Evolutionary conservation across 2,888 invertebrate genomes (phyloP).

Genomic region (Eucera pruinosa): DNA sequence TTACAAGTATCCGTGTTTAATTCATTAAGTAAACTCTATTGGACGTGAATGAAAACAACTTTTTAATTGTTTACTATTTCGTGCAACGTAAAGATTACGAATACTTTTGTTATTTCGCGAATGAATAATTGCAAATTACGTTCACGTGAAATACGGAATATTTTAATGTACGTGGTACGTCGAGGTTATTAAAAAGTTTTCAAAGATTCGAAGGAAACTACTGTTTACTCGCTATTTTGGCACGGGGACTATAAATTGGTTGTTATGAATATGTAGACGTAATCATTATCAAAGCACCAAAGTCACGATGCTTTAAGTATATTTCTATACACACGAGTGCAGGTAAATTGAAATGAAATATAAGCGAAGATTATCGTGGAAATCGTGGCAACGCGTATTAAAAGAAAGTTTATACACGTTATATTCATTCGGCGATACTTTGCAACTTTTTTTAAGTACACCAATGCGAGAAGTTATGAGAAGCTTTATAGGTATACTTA

Average conservation of each 20-base stretch:
- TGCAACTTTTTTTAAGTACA: slow-evolving; percentile 46
- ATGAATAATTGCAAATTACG: background rate
- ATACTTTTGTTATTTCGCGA: background rate
- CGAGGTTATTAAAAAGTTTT: slow-evolving; percentile 51
- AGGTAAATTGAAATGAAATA: slow-evolving; percentile 36
- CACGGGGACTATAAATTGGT: slow-evolving; percentile 30
- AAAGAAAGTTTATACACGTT: slow-evolving; percentile 17
- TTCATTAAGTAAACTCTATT: background rate
- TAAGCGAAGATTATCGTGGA: slow-evolving; percentile 7
- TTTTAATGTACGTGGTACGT: slow-evolving; percentile 10
- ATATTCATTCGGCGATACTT: slow-evolving; percentile 28
- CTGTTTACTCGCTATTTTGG: background rate
- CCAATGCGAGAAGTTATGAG: slow-evolving; percentile 60
- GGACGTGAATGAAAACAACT: background rate
- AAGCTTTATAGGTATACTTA: slow-evolving; percentile 72
- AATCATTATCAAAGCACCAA: slow-evolving; percentile 43
- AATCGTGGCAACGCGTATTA: background rate
- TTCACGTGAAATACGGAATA: slow-evolving; percentile 22
- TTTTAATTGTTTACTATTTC: background rate
- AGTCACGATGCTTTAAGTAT: slow-evolving; percentile 36
- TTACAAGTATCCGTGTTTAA: no score
- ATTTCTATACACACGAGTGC: slow-evolving; percentile 23
- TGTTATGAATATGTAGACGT: slow-evolving; percentile 26
- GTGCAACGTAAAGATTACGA: slow-evolving; percentile 15
- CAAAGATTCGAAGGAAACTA: background rate